Evolutionary conservation across 2,113 vertebrate genomes (phyloP), one percentile per base, ranked within the genome.

Genomic region (Beaufortia kweichowensis): DNA sequence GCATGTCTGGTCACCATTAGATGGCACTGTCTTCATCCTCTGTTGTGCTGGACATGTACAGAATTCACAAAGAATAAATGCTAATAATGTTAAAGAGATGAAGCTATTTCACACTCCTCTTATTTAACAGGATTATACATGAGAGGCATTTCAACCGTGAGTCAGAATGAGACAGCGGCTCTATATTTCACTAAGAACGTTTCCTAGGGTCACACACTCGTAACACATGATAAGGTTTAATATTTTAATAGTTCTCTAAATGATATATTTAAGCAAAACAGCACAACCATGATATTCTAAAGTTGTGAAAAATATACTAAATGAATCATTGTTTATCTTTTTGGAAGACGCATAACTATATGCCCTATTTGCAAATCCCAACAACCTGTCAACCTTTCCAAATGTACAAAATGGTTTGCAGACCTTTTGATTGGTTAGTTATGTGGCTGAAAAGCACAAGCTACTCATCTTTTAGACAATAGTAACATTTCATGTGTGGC

Each of bases 101-200:
- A 66, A 53, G 46, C 46, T 9, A 55, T 69, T 33, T 69, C 66
- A 69, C 66, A 55, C 48, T 21, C n/a, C 0, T 69, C 29, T 35
- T n/a, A 55, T 15, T 33, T 9, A 69, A 69, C 29, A 55, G 29
- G 29, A 55, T 69, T 69, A 55, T 17, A 69, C 29, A 55, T 15
- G n/a, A 55, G 48, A 17, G 33, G 67, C 29, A 35, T 23, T 55
- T 35, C 28, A 53, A 29, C 48, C 3, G 19, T 21, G 12, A 28
- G 24, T 48, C 64, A 69, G 50, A 67, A 41, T n/a, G 64, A n/a
- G n/a, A 53, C 46, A 33, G 21, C n/a, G 14, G 17, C 66, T 53
- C 17, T 48, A 31, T 68, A 33, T 53, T n/a, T 53, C 43, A 53
- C 26, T 14, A 31, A 68, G 19, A 29, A 23, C 14, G n/a, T 35